A percentile compares a stretch with the other conserved stretches of the same genome.
Conservation (phyloP, 1,140 invertebrate species). For the Listronotus bonariensis region DNA sequence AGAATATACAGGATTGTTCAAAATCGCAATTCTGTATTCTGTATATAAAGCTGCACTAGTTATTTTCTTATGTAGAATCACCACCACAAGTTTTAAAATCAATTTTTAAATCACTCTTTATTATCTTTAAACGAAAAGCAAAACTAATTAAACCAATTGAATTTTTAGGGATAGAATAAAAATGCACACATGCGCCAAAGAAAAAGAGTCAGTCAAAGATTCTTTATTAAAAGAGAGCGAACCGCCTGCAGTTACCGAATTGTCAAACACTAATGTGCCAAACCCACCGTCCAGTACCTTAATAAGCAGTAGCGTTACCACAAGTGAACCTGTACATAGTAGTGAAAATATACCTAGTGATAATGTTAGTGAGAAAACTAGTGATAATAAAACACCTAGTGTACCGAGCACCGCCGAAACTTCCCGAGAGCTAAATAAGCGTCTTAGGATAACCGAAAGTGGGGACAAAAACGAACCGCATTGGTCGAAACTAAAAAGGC, state of each 20-base stretch:
- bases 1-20: no score
- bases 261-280: constrained; percentile 12
- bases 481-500: constrained; percentile 65
- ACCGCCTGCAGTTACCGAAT: constrained; percentile 22
- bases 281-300: constrained; percentile 36
- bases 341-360: constrained; percentile 7
- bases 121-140: no score
- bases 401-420: background rate
- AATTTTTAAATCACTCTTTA: no score
- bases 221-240: constrained; percentile 39
- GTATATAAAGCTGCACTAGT: no score
- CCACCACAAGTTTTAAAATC: no score
- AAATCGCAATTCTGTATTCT: no score
- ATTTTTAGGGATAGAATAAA: constrained; percentile 45
- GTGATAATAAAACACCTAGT: constrained; percentile 14
- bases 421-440: constrained; percentile 14
- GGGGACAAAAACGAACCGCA: constrained; percentile 51
- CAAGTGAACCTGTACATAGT: constrained; percentile 7
- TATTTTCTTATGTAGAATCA: no score
- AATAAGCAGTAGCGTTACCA: constrained; percentile 8
- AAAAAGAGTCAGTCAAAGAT: constrained; percentile 43
- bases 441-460: constrained; percentile 14
- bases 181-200: constrained; percentile 43
- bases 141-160: background rate
- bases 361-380: constrained; percentile 21